Evolutionary conservation across 35 echinoderm and acorn worm genomes (phyloP).

Genomic region (Ptychodera flava): DNA sequence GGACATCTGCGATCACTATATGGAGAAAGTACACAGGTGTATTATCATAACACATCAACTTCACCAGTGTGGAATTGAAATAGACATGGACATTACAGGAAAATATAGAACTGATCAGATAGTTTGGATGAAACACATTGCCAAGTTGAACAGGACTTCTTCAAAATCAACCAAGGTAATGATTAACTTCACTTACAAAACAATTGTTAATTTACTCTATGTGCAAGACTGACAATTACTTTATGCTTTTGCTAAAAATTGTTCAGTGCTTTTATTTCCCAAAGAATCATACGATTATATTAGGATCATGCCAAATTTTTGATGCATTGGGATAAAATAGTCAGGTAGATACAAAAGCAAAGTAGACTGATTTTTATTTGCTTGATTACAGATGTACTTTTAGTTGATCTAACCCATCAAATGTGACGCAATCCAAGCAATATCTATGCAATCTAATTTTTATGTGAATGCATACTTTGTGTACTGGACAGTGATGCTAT

Average conservation of each 20-base stretch:
- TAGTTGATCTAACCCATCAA: no score
- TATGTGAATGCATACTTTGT: no score
- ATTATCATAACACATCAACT: constrained; percentile 7
- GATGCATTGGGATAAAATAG: background rate
- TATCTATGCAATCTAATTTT: no score
- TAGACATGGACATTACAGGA: constrained; percentile 4
- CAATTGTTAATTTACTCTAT: no score
- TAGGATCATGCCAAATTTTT: background rate
- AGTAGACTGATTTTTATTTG: background rate
- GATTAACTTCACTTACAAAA: no score
- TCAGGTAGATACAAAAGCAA: background rate
- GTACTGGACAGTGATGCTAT: no score
- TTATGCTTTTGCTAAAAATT: background rate
- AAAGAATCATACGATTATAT: background rate
- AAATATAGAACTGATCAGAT: background rate
- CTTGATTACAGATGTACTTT: no score
- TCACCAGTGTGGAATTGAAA: background rate
- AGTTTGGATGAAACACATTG: constrained; percentile 21
- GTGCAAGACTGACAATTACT: background rate
- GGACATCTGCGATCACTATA: background rate
- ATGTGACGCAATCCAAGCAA: no score
- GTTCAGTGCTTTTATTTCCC: background rate
- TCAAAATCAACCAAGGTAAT: background rate
- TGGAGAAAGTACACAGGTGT: constrained; percentile 2
- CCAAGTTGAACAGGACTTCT: constrained; percentile 6